phyloP scores from a whole-genome alignment of 2,797 vertebrate species.

The Arrhamphus sclerolepis region DNA sequence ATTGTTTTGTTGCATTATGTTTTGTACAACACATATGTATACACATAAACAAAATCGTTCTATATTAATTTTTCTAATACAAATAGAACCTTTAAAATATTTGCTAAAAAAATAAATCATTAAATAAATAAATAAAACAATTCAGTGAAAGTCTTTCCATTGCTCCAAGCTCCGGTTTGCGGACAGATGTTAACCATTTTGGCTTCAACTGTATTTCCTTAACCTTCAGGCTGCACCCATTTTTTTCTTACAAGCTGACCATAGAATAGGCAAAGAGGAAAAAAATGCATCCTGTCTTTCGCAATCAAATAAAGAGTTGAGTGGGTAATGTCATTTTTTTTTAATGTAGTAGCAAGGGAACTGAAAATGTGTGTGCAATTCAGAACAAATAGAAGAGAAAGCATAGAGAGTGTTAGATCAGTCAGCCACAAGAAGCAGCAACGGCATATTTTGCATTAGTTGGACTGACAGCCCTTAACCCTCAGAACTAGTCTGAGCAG shows the following conservation, averaged over 20 bases:
- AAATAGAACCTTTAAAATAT: background rate
- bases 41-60: too few species aligned
- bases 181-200: constrained; percentile 23
- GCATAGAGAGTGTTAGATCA: constrained; percentile 18
- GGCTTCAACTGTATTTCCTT: constrained; percentile 28
- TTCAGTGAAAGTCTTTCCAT: constrained; percentile 1
- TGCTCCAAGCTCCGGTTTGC: constrained; percentile 1
- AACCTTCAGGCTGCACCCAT: constrained; percentile 36
- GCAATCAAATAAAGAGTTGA: too few species aligned
- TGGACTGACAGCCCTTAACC: constrained; percentile 26
- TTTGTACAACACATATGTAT: too few species aligned
- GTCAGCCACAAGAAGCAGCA: background rate
- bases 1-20: too few species aligned
- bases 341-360: background rate
- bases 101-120: too few species aligned
- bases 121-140: too few species aligned
- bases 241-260: constrained; percentile 35
- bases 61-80: background rate
- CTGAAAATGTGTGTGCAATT: constrained; percentile 1
- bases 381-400: background rate
- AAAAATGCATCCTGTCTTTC: background rate
- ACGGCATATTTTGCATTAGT: constrained; percentile 19
- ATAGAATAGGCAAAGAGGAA: constrained; percentile 5
- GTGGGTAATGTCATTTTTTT: too few species aligned
- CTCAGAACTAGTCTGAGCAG: constrained; percentile 66